Base-by-base conservation (phyloP, 2,113 vertebrate genomes). In the Herpetotheres cachinnans region DNA sequence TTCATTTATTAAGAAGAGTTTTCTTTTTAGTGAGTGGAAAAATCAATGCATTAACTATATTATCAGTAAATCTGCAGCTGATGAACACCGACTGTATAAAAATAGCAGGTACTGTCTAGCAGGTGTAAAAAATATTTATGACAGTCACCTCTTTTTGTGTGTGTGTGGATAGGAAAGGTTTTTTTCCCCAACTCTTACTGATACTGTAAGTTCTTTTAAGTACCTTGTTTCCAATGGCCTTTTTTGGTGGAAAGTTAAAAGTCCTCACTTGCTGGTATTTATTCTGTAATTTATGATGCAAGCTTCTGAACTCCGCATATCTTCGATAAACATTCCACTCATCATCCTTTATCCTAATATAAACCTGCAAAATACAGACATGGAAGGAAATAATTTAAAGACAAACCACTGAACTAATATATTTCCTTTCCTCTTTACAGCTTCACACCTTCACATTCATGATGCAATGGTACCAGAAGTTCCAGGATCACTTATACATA, bases 141-240 rank as follows among this genome's bases (percentile, higher is more conserved):
- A 40, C 2, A 65, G 55, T 20, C 71, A 89, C 22, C 38, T 71
- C 61, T 72, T 24, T 38, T 62, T 72, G 1, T 36, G 9, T 52
- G 40, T 22, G 15, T 8, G 18, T 20, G 12, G 9, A 6, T 32
- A 38, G 69, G 27, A 65, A 77, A 72, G 4, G 9, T 6, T 89
- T 69, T 82, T 40, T 13, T 20, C 34, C 78, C 36, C 13, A 79
- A 1, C 9, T 50, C 24, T 69, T 38, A 70, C 36, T 22, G 16
- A 95, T 19, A 59, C 6, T 40, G 7, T 2, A 3, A 74, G 19
- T 40, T 65, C 56, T 80, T 91, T 25, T 20, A 65, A 25, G 59
- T 98, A 99, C 99, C 99, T 99, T 99, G 98, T 99, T 99, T 93
- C 99, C 99, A 59, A 99, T 99, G 96, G 99, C 99, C 98, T 99